These are phyloP conservation scores for Cephus pulcher DNA, from an alignment of 2,888 invertebrate genomes.

Conservation along the genomic window DNA sequence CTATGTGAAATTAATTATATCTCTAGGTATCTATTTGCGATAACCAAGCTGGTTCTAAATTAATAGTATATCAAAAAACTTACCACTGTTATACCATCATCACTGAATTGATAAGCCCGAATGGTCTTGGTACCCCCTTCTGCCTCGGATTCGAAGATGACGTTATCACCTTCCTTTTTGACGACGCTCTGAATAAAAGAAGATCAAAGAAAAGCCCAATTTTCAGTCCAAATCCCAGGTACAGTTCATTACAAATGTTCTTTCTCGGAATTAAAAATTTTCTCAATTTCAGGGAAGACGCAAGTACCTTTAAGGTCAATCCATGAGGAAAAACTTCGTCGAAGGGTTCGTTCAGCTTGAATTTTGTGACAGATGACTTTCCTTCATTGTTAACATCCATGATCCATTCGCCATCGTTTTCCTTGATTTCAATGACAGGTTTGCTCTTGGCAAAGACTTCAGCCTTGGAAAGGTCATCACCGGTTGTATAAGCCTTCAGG, in stretches of 20 bases:
- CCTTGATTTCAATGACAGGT: conserved; percentile 53
- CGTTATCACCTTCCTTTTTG: conserved; percentile 49
- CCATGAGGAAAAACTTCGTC: conserved; percentile 60
- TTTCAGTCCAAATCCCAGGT: neutral
- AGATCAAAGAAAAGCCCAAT: neutral
- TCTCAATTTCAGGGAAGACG: neutral
- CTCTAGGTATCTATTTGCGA: neutral
- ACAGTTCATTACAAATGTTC: too few species aligned
- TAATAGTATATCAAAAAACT: conserved; percentile 27
- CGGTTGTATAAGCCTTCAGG: conserved; percentile 49
- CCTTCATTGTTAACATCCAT: conserved; percentile 54
- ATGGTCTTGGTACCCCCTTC: conserved; percentile 48
- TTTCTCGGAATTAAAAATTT: too few species aligned
- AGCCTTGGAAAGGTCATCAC: conserved; percentile 39
- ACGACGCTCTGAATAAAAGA: conserved; percentile 51
- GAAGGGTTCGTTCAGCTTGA: conserved; percentile 59
- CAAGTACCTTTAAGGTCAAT: conserved; percentile 54
- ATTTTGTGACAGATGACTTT: conserved; percentile 48
- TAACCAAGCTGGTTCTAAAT: neutral
- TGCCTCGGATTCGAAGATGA: conserved; percentile 51
- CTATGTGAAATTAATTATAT: neutral
- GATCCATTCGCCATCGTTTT: conserved; percentile 51
- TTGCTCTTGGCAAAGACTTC: conserved; percentile 51
- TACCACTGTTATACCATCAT: conserved; percentile 57
- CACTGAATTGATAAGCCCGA: conserved; percentile 58